Base-by-base conservation (phyloP, 1,140 invertebrate genomes). In the Bathynomus jamesi region DNA sequence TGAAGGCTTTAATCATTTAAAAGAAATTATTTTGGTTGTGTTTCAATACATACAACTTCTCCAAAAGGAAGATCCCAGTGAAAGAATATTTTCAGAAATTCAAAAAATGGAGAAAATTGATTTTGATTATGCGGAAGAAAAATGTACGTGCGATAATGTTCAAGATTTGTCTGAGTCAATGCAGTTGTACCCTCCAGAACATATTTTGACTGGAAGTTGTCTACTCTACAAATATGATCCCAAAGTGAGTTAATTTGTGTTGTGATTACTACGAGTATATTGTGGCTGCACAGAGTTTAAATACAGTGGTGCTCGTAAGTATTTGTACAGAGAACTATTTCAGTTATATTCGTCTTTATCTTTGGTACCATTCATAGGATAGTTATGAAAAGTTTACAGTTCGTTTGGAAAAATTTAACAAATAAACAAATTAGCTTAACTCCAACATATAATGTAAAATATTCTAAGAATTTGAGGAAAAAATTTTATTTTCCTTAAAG, bases 201-300 rank as follows among this genome's bases (percentile, higher is more conserved):
- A 98, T 80, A 86, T 94, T 11, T 82, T 99, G 2, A 88, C 85
- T 79, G 91, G 88, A 0, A 86, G 87, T 17, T 90, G 90, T 79
- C 74, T 94, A 31, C 83, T 92, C 32, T 85, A 86, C 0, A 91
- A 96, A 69, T 99, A 91, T 90, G 85, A 86, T 69, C 93, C 95
- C 0, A 91, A 96, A 28, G 82, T 96, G 4, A 91, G 98, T 40
- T n/a, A n/a, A 82, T 86, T 7, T 83, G 89, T 67, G 78, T 96
- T 8, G 81, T 85, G 89, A 78, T 53, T 1, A 53, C 5, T 53
- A n/a, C n/a, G n/a, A n/a, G n/a, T n/a, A n/a, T n/a, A n/a, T n/a
- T n/a, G n/a, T n/a, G n/a, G n/a, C n/a, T n/a, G n/a, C n/a, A n/a
- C n/a, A n/a, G n/a, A n/a, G n/a, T n/a, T n/a, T n/a, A n/a, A n/a